Percentiles rank a stretch among this genome's conserved stretches.
These are phyloP conservation scores for Manis pentadactyla DNA, from an alignment of 2,797 vertebrate species.

Conservation along the genomic window DNA sequence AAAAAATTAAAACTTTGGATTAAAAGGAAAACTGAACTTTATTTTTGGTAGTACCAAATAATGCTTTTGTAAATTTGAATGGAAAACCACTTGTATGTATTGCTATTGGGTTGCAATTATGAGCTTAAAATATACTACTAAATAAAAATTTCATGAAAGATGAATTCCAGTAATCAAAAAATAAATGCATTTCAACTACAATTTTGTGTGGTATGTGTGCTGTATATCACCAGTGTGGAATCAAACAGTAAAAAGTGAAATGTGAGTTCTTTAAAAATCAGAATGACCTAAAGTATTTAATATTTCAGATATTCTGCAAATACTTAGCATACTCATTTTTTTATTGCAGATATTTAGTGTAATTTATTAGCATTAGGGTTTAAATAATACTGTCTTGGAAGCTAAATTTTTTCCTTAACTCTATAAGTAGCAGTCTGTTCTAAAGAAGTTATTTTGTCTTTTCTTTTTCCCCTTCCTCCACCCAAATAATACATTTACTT, in stretches of 20 bases:
- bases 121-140: slow-evolving; percentile 61
- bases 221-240: not conserved
- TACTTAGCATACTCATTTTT: not conserved
- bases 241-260: not conserved
- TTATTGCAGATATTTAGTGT: not conserved
- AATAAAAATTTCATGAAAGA: slow-evolving; percentile 56
- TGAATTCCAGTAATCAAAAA: slow-evolving; percentile 69
- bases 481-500: not conserved
- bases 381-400: slow-evolving; percentile 23
- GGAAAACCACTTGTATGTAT: slow-evolving; percentile 53
- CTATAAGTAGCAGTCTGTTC: not conserved
- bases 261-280: not conserved
- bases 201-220: slow-evolving; percentile 27
- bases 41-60: slow-evolving; percentile 61
- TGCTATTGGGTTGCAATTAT: slow-evolving; percentile 18
- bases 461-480: no score
- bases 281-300: not conserved
- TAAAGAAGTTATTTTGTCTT: not conserved
- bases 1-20: slow-evolving; percentile 49
- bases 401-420: not conserved
- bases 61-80: slow-evolving; percentile 56
- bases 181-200: slow-evolving; percentile 73
- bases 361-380: not conserved
- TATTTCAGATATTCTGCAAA: not conserved
- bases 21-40: slow-evolving; percentile 46